Conservation (phyloP, 1,140 invertebrate species). For the Cyclargus thomasi region DNA sequence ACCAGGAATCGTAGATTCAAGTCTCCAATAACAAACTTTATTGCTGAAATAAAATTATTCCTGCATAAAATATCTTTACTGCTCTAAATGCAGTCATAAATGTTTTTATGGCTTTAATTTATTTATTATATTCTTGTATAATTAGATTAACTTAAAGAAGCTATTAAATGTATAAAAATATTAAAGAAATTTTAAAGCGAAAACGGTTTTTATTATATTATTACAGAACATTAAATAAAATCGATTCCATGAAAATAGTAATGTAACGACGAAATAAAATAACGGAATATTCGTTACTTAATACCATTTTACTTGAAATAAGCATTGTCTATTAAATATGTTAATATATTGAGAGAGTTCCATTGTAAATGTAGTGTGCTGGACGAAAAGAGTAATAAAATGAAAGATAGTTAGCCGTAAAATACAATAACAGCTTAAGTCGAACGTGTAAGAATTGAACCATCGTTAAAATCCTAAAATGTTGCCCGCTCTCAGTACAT, state of each 20-base stretch:
- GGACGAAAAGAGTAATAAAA: not conserved
- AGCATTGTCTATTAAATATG: no score
- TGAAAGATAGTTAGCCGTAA: constrained; percentile 16
- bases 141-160: not conserved
- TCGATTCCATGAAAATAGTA: no score
- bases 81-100: constrained; percentile 4
- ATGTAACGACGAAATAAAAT: no score
- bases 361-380: not conserved
- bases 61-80: constrained; percentile 10
- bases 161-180: not conserved
- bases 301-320: no score
- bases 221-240: no score
- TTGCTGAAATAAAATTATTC: constrained; percentile 2
- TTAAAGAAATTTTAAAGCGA: no score
- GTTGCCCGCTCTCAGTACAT: constrained; percentile 23
- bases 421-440: constrained; percentile 23
- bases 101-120: not conserved
- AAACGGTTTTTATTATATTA: no score
- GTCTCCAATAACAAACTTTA: not conserved
- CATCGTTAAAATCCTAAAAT: constrained; percentile 35
- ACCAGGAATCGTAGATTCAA: no score
- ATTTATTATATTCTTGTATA: not conserved
- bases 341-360: not conserved
- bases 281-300: no score
- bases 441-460: constrained; percentile 26